Percentiles rank a stretch among this genome's conserved stretches.
Conservation (phyloP, 2,888 invertebrate genomes). For the Synanthedon formicaeformis region DNA sequence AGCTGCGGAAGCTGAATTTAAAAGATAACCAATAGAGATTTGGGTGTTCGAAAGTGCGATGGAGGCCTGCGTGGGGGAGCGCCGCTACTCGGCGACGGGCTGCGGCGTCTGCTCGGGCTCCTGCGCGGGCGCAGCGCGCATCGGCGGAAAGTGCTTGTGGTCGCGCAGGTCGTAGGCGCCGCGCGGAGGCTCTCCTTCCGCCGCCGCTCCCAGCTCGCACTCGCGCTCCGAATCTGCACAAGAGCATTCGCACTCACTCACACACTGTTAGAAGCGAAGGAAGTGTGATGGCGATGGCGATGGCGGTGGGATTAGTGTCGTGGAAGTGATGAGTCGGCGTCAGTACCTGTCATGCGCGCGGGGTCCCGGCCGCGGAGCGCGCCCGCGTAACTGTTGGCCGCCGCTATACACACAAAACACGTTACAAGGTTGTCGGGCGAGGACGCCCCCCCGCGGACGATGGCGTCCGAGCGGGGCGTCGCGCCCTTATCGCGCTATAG, state of each 20-base stretch:
- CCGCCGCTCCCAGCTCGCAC: slow-evolving; percentile 79
- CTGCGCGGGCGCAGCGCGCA: slow-evolving; percentile 58
- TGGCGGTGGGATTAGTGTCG: slow-evolving; percentile 2
- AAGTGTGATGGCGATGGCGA: background rate
- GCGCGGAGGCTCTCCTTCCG: slow-evolving; percentile 74
- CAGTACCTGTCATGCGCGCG: slow-evolving; percentile 89
- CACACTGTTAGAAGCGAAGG: background rate
- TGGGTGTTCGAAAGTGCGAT: background rate
- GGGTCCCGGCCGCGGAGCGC: slow-evolving; percentile 88
- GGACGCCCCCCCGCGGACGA: background rate
- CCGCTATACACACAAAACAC: slow-evolving; percentile 26
- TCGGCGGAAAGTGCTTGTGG: slow-evolving; percentile 86
- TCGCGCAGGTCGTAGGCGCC: slow-evolving; percentile 82
- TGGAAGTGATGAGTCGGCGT: slow-evolving; percentile 10
- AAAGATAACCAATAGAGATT: background rate
- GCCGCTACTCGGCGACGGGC: slow-evolving; percentile 9
- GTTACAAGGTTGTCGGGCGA: background rate
- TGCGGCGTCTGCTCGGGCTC: slow-evolving; percentile 6
- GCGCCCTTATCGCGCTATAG: slow-evolving; percentile 9
- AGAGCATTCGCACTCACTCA: slow-evolving; percentile 3
- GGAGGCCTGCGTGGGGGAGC: slow-evolving; percentile 1
- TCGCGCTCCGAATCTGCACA: slow-evolving; percentile 78
- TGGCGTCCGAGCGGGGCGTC: slow-evolving; percentile 12
- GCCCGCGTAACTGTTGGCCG: slow-evolving; percentile 83
- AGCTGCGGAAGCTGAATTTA: too few relatives aligned